Evolutionary conservation across 2,888 invertebrate genomes (phyloP).

Genomic region (Entomobrya proxima): DNA sequence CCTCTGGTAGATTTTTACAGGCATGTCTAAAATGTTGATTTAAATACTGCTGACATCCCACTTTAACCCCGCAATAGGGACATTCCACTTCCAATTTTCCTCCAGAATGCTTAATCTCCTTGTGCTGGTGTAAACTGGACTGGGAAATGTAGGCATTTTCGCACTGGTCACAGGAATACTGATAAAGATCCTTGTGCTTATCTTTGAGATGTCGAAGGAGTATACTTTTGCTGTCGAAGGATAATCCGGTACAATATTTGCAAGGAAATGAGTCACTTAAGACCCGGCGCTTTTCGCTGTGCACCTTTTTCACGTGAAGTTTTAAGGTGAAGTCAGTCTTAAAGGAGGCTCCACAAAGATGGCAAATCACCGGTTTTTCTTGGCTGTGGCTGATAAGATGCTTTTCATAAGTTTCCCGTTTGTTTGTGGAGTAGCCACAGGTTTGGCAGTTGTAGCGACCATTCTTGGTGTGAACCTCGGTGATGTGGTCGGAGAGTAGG

Average conservation of each 20-base stretch:
- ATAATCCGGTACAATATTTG: conserved; percentile 40
- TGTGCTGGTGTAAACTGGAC: conserved; percentile 38
- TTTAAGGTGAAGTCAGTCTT: not conserved
- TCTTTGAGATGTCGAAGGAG: conserved; percentile 2
- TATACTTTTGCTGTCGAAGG: not conserved
- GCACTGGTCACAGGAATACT: conserved; percentile 35
- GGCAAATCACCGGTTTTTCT: conserved; percentile 10
- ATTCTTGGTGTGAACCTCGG: not conserved
- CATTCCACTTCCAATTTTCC: too few species aligned
- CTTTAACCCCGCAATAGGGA: too few species aligned
- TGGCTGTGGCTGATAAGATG: not conserved
- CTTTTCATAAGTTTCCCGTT: not conserved
- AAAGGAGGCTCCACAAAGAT: not conserved
- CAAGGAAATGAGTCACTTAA: too few species aligned
- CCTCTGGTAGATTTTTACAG: too few species aligned
- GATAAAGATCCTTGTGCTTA: conserved; percentile 24
- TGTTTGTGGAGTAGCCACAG: conserved; percentile 9
- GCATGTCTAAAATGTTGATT: too few species aligned
- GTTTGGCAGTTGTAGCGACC: conserved; percentile 16
- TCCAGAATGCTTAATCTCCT: conserved; percentile 25
- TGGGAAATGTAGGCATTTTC: conserved; percentile 21
- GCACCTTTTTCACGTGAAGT: not conserved
- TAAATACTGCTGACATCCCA: too few species aligned
- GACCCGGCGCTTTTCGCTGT: too few species aligned
- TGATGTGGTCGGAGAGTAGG: too few species aligned